Base-by-base conservation (phyloP, 2,797 vertebrate genomes). In the Pangasius larnaudii region DNA sequence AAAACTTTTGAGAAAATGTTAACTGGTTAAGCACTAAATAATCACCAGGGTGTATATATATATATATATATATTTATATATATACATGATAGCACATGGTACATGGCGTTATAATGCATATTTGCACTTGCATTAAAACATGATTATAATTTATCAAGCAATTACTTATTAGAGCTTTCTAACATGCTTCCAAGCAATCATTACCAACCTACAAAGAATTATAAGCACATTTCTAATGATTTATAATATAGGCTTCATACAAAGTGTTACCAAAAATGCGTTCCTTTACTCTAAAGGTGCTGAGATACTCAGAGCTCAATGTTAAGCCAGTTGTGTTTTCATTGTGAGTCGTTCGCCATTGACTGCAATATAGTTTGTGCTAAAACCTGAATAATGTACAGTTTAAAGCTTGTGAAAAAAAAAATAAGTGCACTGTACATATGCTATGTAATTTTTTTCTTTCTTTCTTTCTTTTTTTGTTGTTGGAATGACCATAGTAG, bases 251-350 rank as follows among this genome's bases (percentile, higher is more conserved):
- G 18, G n/a, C 61, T 30, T 67, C 46, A 69, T 69, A 51, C 42
- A 30, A 84, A 36, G 18, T 84, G 63, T 84, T 39, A 51, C n/a
- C 2, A 19, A n/a, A 53, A 53, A 33, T 67, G 46, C 19, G 16
- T 58, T 88, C 27, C 33, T 65, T 61, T 74, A 84, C 27, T 46
- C 58, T 84, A 10, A 46, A 39, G 87, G 82, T 88, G 87, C 82
- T 85, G 59, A 85, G 13, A 71, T 49, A 33, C 33, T 56, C 58
- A 63, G 46, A 72, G 69, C 53, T 53, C 58, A 42, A 69, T 78
- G 49, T 84, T 85, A 33, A 46, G 27, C 36, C 72, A 46, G 87
- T 58, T 79, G 49, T 79, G 51, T 85, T 81, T 42, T 63, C 74
- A 16, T 78, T 84, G 58, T 75, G n/a, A 63, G 56, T 88, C 22